These are phyloP conservation scores for Polydrusus pterygomalis DNA, from an alignment of 2,888 invertebrate species.

Conservation along the genomic window DNA sequence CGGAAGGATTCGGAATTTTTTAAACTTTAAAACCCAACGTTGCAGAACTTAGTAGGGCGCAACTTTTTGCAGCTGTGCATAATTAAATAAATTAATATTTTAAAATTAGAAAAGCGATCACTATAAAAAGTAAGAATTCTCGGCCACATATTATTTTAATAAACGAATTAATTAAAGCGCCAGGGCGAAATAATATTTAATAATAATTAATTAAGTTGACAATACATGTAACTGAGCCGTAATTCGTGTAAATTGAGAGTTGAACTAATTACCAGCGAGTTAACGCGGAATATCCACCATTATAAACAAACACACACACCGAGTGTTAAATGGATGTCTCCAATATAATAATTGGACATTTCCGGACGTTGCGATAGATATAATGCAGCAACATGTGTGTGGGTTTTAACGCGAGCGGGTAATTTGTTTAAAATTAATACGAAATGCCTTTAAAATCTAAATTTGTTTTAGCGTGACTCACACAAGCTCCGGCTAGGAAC, in stretches of 20 bases:
- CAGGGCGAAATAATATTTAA: slow-evolving; percentile 27
- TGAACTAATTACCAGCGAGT: slow-evolving; percentile 50
- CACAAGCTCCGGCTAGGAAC: slow-evolving; percentile 6
- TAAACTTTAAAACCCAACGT: no score
- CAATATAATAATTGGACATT: slow-evolving; percentile 65
- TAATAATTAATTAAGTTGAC: slow-evolving; percentile 27
- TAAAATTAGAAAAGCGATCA: no score
- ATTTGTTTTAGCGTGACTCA: slow-evolving; percentile 43
- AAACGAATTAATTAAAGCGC: slow-evolving; percentile 26
- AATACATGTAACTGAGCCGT: slow-evolving; percentile 25
- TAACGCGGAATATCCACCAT: slow-evolving; percentile 47
- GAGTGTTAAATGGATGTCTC: slow-evolving; percentile 66
- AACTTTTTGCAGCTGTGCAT: no score
- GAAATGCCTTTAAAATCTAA: slow-evolving; percentile 53
- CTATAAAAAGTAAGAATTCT: no score
- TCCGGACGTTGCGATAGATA: slow-evolving; percentile 60
- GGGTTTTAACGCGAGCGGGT: slow-evolving; percentile 52
- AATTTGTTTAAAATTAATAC: slow-evolving; percentile 57
- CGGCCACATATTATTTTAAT: neutral
- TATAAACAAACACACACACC: slow-evolving; percentile 46
- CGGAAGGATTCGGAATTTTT: no score
- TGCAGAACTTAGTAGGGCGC: no score
- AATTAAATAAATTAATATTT: no score
- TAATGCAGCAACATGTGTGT: slow-evolving; percentile 54
- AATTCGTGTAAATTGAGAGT: slow-evolving; percentile 47